Percentiles rank a stretch among this genome's conserved stretches.
phyloP scores from a whole-genome alignment of 1,140 invertebrate species.

The Drosophila tani region DNA sequence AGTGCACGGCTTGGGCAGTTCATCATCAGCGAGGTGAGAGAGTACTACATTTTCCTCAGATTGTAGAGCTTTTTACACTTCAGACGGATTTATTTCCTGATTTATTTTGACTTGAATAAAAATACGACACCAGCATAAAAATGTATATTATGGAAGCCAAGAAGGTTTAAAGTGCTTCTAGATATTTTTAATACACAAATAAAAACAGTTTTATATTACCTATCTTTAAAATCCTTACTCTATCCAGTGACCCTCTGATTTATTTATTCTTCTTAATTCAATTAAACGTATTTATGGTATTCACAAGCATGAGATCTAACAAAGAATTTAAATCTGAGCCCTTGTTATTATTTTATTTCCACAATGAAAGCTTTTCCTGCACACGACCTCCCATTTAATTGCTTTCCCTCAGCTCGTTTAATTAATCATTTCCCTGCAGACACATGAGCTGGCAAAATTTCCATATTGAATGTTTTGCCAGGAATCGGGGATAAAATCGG shows the following conservation, averaged over 20 bases:
- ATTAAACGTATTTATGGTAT: not conserved
- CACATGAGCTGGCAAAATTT: slow-evolving; percentile 24
- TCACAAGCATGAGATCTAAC: not conserved
- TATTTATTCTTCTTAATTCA: too few species aligned
- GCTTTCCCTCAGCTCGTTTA: not conserved
- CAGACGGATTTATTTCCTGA: not conserved
- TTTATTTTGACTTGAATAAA: not conserved
- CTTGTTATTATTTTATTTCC: not conserved
- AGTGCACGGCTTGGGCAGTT: slow-evolving; percentile 1
- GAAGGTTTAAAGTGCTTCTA: too few species aligned
- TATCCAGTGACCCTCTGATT: too few species aligned
- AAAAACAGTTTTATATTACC: too few species aligned
- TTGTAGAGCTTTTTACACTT: not conserved
- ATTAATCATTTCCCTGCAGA: slow-evolving; percentile 25
- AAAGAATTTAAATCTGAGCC: too few species aligned
- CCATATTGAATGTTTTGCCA: slow-evolving; percentile 24
- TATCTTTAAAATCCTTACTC: too few species aligned
- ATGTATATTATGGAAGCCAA: too few species aligned
- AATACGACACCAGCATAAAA: too few species aligned
- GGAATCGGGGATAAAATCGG: slow-evolving; percentile 31
- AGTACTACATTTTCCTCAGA: not conserved
- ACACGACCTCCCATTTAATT: not conserved
- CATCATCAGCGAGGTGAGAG: not conserved
- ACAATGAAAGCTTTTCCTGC: not conserved
- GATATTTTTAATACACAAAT: too few species aligned